These are phyloP conservation scores for Poecilia wingei DNA, from an alignment of 2,797 vertebrate species.

Conservation along the genomic window DNA sequence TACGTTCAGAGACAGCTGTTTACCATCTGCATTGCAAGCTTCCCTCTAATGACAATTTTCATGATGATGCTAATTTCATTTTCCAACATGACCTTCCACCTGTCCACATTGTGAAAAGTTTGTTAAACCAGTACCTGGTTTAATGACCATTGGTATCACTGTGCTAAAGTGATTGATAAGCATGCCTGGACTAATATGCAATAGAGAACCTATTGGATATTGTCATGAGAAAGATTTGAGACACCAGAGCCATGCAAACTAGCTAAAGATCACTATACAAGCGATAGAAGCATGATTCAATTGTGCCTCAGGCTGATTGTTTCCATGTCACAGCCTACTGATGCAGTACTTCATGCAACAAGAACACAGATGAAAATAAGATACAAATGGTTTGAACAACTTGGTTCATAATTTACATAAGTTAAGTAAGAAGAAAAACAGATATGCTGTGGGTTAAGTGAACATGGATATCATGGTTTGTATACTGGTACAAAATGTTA, in stretches of 20 bases:
- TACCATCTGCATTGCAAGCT: background rate
- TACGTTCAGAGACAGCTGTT: background rate
- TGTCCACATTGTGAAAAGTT: background rate
- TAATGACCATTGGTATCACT: background rate
- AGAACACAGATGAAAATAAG: background rate
- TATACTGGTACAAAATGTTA: background rate
- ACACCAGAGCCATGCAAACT: background rate
- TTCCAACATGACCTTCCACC: background rate
- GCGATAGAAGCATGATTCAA: background rate
- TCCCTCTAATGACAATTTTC: background rate
- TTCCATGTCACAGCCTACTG: background rate
- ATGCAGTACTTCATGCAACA: background rate
- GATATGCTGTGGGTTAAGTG: background rate
- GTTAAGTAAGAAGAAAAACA: background rate
- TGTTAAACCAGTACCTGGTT: background rate
- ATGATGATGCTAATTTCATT: background rate
- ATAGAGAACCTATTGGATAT: background rate
- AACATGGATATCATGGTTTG: background rate
- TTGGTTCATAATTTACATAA: background rate
- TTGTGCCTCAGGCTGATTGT: background rate
- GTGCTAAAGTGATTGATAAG: background rate
- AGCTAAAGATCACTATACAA: background rate
- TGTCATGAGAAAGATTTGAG: background rate
- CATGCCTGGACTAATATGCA: background rate
- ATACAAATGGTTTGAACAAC: background rate